These are phyloP conservation scores for Anguilla japonica DNA, from an alignment of 2,113 vertebrate species.

Conservation along the genomic window DNA sequence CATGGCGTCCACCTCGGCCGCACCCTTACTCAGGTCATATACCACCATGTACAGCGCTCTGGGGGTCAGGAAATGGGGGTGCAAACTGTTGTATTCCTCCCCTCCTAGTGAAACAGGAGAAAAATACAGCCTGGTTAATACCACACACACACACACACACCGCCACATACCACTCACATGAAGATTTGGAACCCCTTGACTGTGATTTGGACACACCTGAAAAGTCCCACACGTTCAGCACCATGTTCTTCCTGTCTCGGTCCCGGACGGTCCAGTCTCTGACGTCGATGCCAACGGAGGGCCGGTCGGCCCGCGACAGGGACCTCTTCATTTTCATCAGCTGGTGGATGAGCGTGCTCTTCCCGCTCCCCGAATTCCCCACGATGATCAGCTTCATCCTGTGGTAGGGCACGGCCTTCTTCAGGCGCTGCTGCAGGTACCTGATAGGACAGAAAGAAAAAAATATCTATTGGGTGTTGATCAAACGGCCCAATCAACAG, in stretches of 20 bases:
- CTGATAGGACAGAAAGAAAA: slow-evolving; percentile 54
- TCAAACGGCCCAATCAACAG: not conserved
- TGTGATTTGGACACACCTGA: slow-evolving; percentile 71
- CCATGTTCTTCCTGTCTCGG: slow-evolving; percentile 79
- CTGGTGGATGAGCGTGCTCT: slow-evolving; percentile 85
- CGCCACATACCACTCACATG: not conserved
- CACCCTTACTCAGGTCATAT: slow-evolving; percentile 90
- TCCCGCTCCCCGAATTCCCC: slow-evolving; percentile 87
- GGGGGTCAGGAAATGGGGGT: slow-evolving; percentile 90
- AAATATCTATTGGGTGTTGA: not conserved
- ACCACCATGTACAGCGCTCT: slow-evolving; percentile 91
- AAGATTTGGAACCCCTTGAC: not conserved
- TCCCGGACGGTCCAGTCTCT: slow-evolving; percentile 83
- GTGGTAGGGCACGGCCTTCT: slow-evolving; percentile 91
- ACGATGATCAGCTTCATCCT: slow-evolving; percentile 95
- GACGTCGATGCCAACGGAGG: slow-evolving; percentile 79
- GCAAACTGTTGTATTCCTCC: slow-evolving; percentile 85
- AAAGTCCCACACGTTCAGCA: slow-evolving; percentile 95
- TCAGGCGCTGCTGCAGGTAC: slow-evolving; percentile 93
- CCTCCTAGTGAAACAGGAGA: slow-evolving; percentile 67
- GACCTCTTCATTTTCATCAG: slow-evolving; percentile 82
- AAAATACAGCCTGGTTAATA: not conserved
- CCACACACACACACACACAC: not conserved
- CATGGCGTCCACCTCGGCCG: slow-evolving; percentile 83
- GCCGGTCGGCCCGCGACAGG: slow-evolving; percentile 53